These are phyloP conservation scores for Petrolisthes manimaculis DNA, from an alignment of 2,888 invertebrate genomes.

Conservation along the genomic window DNA sequence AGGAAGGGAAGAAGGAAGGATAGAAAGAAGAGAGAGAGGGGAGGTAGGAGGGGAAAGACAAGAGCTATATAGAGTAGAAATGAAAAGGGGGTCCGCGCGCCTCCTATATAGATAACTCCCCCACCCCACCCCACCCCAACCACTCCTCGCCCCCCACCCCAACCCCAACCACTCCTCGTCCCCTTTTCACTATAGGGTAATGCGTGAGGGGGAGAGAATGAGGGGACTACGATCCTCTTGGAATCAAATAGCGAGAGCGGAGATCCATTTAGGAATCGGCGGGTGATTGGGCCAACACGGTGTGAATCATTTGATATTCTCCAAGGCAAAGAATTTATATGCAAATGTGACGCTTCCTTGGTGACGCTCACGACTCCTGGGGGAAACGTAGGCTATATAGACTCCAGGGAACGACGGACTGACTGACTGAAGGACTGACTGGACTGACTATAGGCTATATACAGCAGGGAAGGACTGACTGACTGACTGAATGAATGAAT, in stretches of 20 bases:
- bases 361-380: not conserved
- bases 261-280: conserved; percentile 44
- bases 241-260: conserved; percentile 36
- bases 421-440: too few species aligned
- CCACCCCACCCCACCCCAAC: too few species aligned
- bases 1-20: not conserved
- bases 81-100: not conserved
- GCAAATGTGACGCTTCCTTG: conserved; percentile 28
- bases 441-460: not conserved
- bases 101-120: too few species aligned
- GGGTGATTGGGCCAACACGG: conserved; percentile 47
- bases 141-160: not conserved
- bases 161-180: not conserved
- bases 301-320: conserved; percentile 47
- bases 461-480: not conserved
- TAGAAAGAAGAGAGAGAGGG: not conserved
- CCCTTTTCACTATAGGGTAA: not conserved
- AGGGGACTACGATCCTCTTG: not conserved
- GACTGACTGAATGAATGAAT: too few species aligned
- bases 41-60: not conserved
- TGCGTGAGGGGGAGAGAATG: conserved; percentile 17
- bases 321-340: conserved; percentile 41
- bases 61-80: not conserved
- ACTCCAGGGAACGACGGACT: not conserved
- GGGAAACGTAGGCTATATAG: not conserved